Evolutionary conservation across 2,888 invertebrate species (phyloP).

Genomic region (Lobophora halterata): DNA sequence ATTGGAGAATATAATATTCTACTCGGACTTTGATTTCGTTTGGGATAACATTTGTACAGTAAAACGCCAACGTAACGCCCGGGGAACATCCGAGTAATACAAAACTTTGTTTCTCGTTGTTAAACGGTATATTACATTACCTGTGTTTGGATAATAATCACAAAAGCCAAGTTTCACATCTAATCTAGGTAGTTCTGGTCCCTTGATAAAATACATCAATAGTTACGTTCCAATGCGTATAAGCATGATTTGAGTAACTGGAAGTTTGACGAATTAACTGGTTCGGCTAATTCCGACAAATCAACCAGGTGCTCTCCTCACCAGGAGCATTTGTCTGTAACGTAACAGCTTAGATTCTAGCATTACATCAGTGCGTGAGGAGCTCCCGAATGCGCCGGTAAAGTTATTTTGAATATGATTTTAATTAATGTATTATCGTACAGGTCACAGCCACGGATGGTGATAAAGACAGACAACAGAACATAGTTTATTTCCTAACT

Average conservation of each 20-base stretch:
- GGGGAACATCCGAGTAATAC: constrained; percentile 26
- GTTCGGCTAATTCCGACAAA: too few relatives aligned
- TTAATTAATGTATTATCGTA: constrained; percentile 18
- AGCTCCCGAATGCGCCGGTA: neutral
- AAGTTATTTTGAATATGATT: constrained; percentile 8
- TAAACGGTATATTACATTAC: constrained; percentile 36
- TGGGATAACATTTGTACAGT: constrained; percentile 36
- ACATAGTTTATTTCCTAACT: constrained; percentile 97
- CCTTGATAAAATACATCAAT: neutral
- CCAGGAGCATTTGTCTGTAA: too few relatives aligned
- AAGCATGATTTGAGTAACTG: too few relatives aligned
- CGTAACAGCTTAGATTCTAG: too few relatives aligned
- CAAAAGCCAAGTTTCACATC: constrained; percentile 42
- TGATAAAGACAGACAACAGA: constrained; percentile 96
- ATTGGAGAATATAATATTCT: constrained; percentile 22
- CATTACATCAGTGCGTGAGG: neutral
- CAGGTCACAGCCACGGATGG: constrained; percentile 98
- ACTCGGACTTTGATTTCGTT: constrained; percentile 32
- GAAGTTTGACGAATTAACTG: too few relatives aligned
- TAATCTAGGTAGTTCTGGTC: constrained; percentile 9
- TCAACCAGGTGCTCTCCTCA: too few relatives aligned
- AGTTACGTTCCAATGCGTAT: too few relatives aligned
- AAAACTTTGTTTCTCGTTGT: constrained; percentile 25
- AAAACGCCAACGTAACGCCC: constrained; percentile 18
- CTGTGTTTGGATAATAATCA: constrained; percentile 34